Base-by-base conservation (phyloP, 2,113 vertebrate genomes). In the Octodon degus region DNA sequence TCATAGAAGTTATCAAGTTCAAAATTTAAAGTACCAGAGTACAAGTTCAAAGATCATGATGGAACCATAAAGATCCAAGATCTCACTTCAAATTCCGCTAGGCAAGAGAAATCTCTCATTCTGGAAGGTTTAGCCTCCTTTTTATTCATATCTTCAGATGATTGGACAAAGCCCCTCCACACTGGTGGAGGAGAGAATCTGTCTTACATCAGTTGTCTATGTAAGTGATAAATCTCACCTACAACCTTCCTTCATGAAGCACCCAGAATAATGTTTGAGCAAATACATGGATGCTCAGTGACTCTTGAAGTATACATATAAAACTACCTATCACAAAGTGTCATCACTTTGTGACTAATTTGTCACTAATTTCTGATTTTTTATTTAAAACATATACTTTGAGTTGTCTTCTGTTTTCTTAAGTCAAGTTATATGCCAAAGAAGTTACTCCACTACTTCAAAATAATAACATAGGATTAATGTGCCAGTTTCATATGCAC, bases 401-500 rank as follows among this genome's bases (percentile, higher is more conserved):
- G 27, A 37, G 83, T 80, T 83, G 0, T 53, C 17, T n/a, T 19
- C 5, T 89, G 27, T 55, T 72, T 70, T 19, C 13, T 11, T 89
- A 89, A 93, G 20, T 89, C 11, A 90, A 86, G 1, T 65, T 67
- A 11, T 53, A 22, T 80, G 37, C 37, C 50, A 86, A 89, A 96
- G 65, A 79, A 58, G 17, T 89, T 92, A 11, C 3, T 79, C 43
- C n/a, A 83, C 27, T 37, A 58, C 2, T 63, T 79, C 43, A 89
- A 93, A 80, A 3, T 84, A 40, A n/a, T 67, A 95, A 50, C 82
- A 6, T 4, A 93, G 79, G 58, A 67, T 90, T 92, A 87, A 91
- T 92, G 16, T 90, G 20, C 8, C 47, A 84, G 17, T 94, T 96
- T 82, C 4, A n/a, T 76, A 74, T 62, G 20, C 5, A 83, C 11